Conservation (phyloP, 2,797 vertebrate species). For the Poecilia gillii region DNA sequence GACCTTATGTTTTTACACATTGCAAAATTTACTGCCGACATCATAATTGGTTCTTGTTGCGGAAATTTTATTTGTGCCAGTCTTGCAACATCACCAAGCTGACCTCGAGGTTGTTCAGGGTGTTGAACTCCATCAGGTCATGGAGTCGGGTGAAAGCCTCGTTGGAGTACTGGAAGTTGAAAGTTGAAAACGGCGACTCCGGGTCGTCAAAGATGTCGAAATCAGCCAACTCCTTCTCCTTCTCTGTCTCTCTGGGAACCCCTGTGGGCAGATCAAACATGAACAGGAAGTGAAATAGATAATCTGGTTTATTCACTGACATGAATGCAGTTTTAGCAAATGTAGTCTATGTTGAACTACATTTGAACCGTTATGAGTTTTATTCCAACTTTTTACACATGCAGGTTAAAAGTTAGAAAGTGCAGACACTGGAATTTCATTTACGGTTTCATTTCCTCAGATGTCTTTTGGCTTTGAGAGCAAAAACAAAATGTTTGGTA, state of each 20-base stretch:
- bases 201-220: conserved; percentile 98
- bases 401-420: conserved; percentile 3
- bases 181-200: conserved; percentile 93
- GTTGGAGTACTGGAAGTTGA: conserved; percentile 97
- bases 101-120: conserved; percentile 95
- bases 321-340: neutral
- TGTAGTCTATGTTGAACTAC: neutral
- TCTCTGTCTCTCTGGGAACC: conserved; percentile 87
- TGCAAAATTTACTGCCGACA: neutral
- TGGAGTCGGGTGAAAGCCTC: conserved; percentile 92
- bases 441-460: conserved; percentile 17
- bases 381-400: neutral
- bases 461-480: conserved; percentile 11
- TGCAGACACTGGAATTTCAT: conserved; percentile 37
- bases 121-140: conserved; percentile 98
- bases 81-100: conserved; percentile 47
- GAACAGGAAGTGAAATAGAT: neutral
- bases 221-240: conserved; percentile 92
- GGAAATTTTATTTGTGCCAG: neutral
- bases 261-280: conserved; percentile 71
- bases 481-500: conserved; percentile 29
- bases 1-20: neutral
- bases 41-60: neutral
- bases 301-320: neutral
- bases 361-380: neutral